phyloP scores from a whole-genome alignment of 2,113 vertebrate genomes.

The Stigmatopora argus region DNA sequence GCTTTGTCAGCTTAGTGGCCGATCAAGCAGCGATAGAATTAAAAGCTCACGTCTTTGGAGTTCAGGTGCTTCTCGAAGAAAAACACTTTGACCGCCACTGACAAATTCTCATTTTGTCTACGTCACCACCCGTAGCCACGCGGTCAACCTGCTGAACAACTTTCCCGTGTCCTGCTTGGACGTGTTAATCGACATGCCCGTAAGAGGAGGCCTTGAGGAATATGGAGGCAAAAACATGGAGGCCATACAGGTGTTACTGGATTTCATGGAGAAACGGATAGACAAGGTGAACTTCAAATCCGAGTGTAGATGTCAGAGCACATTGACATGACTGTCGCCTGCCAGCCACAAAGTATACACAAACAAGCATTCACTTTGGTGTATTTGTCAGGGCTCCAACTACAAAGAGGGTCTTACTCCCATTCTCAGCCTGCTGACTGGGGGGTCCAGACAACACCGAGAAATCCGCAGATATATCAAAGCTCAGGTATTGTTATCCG shows the following conservation, averaged over 20 bases:
- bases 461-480: slow-evolving; percentile 95
- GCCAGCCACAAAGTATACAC: too few species aligned
- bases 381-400: slow-evolving; percentile 79
- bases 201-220: slow-evolving; percentile 73
- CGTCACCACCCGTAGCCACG: slow-evolving; percentile 72
- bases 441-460: slow-evolving; percentile 85
- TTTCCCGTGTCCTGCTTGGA: slow-evolving; percentile 89
- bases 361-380: too few species aligned
- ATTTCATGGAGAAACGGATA: slow-evolving; percentile 96
- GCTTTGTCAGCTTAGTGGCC: neutral
- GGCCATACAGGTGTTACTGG: slow-evolving; percentile 80
- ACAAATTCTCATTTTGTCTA: slow-evolving; percentile 9
- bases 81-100: neutral
- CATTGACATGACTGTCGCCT: too few species aligned
- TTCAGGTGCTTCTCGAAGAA: neutral
- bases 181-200: slow-evolving; percentile 81
- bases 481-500: slow-evolving; percentile 76
- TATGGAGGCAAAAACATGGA: slow-evolving; percentile 90
- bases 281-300: slow-evolving; percentile 80
- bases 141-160: slow-evolving; percentile 94
- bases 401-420: slow-evolving; percentile 95
- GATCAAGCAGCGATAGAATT: neutral
- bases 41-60: slow-evolving; percentile 2
- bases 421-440: slow-evolving; percentile 90
- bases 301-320: neutral